These are phyloP conservation scores for Amphipyra berbera DNA, from an alignment of 2,888 invertebrate genomes.

Conservation along the genomic window DNA sequence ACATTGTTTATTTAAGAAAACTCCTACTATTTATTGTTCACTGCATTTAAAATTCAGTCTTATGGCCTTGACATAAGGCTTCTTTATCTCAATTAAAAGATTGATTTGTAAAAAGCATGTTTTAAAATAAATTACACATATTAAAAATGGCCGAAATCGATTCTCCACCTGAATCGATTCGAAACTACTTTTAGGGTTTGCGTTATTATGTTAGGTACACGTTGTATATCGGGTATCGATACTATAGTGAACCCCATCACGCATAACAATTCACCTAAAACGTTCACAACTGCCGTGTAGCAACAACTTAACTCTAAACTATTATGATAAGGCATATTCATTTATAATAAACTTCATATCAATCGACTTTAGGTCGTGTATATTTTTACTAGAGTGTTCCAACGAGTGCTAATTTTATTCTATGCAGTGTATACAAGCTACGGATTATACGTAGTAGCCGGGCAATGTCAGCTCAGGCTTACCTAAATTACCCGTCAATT, in stretches of 20 bases:
- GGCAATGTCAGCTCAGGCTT: slow-evolving; percentile 3
- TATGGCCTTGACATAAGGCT: no score
- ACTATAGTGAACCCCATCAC: slow-evolving; percentile 14
- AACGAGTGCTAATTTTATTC: slow-evolving; percentile 59
- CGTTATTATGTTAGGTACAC: no score
- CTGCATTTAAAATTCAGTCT: no score
- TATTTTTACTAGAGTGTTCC: slow-evolving; percentile 67
- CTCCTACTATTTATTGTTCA: no score
- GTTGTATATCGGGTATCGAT: slow-evolving; percentile 17
- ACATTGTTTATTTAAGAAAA: no score
- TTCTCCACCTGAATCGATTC: no score
- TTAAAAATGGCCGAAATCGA: no score
- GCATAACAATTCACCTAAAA: slow-evolving; percentile 41
- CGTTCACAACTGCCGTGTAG: slow-evolving; percentile 52
- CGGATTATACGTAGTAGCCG: neutral
- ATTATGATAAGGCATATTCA: slow-evolving; percentile 66
- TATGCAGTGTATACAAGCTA: slow-evolving; percentile 39
- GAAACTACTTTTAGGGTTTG: no score
- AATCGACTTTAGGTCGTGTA: slow-evolving; percentile 64
- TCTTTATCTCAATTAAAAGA: no score
- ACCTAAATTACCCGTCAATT: slow-evolving; percentile 6
- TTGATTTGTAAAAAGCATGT: no score
- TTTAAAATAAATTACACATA: no score
- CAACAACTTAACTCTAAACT: slow-evolving; percentile 62
- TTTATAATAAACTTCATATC: slow-evolving; percentile 45